Conservation (phyloP, 2,113 vertebrate genomes). For the Gobio gobio region DNA sequence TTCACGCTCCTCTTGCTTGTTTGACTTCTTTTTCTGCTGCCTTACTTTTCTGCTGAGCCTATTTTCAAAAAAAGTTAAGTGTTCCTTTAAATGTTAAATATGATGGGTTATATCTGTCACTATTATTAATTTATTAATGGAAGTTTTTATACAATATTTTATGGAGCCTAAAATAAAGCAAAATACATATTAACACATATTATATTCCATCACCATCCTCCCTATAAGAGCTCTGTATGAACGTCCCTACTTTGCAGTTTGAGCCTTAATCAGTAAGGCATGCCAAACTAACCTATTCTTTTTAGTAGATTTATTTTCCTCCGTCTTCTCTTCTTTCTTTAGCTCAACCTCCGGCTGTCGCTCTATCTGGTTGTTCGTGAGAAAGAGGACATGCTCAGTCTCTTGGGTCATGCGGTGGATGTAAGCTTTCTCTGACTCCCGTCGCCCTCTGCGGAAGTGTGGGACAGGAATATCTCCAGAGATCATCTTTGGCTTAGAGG, state of each 20-base stretch:
- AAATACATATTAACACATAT: no score
- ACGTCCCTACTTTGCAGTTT: no score
- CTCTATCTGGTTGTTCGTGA: constrained; percentile 82
- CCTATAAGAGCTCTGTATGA: no score
- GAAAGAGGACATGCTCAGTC: constrained; percentile 82
- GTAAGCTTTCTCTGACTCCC: constrained; percentile 79
- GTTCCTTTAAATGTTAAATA: no score
- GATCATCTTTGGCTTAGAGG: constrained; percentile 31
- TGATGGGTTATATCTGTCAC: no score
- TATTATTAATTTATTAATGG: no score
- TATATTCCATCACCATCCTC: no score
- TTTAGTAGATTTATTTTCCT: constrained; percentile 78
- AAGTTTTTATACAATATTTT: no score
- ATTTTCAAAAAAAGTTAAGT: no score
- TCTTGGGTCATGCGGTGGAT: constrained; percentile 84
- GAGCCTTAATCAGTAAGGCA: no score
- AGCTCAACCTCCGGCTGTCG: constrained; percentile 80
- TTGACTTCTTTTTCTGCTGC: constrained; percentile 78
- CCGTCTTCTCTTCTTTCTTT: constrained; percentile 62
- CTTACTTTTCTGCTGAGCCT: constrained; percentile 62
- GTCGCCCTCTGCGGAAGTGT: constrained; percentile 76
- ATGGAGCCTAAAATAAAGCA: no score
- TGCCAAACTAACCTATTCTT: constrained; percentile 83
- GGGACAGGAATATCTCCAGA: constrained; percentile 75
- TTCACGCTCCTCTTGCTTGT: constrained; percentile 69